Conservation (phyloP, 2,797 vertebrate species). For the Oophaga sylvatica region DNA sequence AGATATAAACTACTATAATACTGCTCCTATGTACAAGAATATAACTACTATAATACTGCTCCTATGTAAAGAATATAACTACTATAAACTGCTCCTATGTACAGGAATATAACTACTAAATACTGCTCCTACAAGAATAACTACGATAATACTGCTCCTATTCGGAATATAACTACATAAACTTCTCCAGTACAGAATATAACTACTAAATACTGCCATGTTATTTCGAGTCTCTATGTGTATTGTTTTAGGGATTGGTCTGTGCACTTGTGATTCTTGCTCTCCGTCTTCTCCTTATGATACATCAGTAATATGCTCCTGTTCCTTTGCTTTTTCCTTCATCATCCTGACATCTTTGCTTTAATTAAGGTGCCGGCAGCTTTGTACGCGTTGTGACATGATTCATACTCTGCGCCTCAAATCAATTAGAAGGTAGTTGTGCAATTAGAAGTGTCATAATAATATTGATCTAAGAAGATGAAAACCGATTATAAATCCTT, state of each 20-base stretch:
- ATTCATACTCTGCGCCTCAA: not conserved
- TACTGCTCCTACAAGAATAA: no score
- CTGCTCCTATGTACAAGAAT: no score
- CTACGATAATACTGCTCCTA: no score
- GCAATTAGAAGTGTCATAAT: conserved; percentile 39
- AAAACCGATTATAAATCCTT: not conserved
- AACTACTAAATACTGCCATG: no score
- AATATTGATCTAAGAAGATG: conserved; percentile 30
- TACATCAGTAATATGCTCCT: not conserved
- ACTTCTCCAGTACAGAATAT: no score
- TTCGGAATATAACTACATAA: no score
- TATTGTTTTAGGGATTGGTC: not conserved
- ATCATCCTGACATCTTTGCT: not conserved
- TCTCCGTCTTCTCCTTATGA: not conserved
- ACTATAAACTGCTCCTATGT: no score
- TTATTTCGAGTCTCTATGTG: no score
- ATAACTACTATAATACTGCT: no score
- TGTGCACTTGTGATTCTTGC: not conserved
- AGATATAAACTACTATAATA: no score
- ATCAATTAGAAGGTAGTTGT: conserved; percentile 33
- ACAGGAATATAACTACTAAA: no score
- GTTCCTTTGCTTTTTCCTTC: not conserved
- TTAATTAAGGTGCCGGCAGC: not conserved
- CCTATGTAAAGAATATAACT: no score
- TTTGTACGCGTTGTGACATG: not conserved